Evolutionary conservation across 2,888 invertebrate species (phyloP).

Genomic region (Limenitis camilla): DNA sequence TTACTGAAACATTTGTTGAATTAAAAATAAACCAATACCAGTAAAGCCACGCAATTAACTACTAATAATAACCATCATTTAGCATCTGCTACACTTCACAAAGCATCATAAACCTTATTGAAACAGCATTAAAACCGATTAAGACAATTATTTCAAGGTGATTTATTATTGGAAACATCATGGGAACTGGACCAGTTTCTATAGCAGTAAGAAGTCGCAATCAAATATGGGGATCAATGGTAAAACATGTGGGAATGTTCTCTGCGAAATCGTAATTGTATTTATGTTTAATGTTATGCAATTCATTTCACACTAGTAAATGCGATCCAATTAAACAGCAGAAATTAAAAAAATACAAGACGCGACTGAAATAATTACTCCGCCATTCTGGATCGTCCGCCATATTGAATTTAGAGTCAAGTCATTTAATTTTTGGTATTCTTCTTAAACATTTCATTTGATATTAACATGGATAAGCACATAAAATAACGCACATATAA

Average conservation of each 20-base stretch:
- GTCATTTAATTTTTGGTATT: too few relatives aligned
- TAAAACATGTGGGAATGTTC: constrained; percentile 24
- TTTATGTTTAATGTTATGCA: constrained; percentile 1
- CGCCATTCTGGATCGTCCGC: too few relatives aligned
- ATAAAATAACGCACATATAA: too few relatives aligned
- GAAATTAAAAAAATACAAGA: too few relatives aligned
- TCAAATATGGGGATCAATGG: constrained; percentile 24
- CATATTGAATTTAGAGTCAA: too few relatives aligned
- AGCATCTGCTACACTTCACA: neutral
- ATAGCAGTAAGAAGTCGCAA: constrained; percentile 23
- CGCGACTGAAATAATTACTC: too few relatives aligned
- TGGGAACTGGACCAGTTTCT: constrained; percentile 32
- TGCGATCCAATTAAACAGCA: too few relatives aligned
- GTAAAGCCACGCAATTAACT: neutral
- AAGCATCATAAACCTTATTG: constrained; percentile 1
- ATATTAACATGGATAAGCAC: too few relatives aligned
- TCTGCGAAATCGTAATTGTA: constrained; percentile 15
- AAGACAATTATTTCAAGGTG: constrained; percentile 4
- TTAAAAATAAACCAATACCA: too few relatives aligned
- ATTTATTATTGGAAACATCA: constrained; percentile 25
- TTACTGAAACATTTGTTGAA: too few relatives aligned
- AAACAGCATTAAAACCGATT: neutral
- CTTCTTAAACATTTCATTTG: too few relatives aligned
- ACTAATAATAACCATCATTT: neutral
- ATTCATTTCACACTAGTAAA: neutral